A percentile compares a stretch with the other conserved stretches of the same genome.
Conservation (phyloP, 2,113 vertebrate species). For the Enhydra lutris region DNA sequence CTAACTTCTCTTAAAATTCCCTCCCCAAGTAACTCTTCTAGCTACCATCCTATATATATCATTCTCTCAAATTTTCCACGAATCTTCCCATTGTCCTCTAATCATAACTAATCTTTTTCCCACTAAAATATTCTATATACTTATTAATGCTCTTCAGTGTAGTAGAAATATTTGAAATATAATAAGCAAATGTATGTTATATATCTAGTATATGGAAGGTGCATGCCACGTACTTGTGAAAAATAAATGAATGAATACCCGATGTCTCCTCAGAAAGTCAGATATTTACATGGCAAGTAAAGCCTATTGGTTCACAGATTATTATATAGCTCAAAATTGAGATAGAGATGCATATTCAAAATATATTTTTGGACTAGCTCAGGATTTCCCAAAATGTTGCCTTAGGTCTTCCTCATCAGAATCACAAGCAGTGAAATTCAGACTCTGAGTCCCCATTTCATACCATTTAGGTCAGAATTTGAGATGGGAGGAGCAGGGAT, state of each 20-base stretch:
- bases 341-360: not conserved
- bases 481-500: not conserved
- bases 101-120: not conserved
- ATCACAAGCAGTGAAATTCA: not conserved
- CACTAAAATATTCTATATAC: not conserved
- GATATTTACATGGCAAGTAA: not conserved
- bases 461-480: not conserved
- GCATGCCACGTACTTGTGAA: not conserved
- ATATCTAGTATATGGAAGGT: not conserved
- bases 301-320: not conserved
- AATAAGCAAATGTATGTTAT: not conserved
- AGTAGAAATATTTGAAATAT: not conserved
- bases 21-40: not conserved
- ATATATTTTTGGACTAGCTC: not conserved
- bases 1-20: not conserved
- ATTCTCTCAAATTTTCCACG: not conserved
- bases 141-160: not conserved
- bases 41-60: not conserved
- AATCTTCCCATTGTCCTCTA: not conserved
- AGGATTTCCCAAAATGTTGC: not conserved
- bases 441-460: not conserved
- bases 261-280: not conserved
- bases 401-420: not conserved
- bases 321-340: not conserved
- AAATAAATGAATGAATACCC: not conserved